Percentiles rank a stretch among this genome's conserved stretches.
phyloP scores from a whole-genome alignment of 2,113 vertebrate species.

The Hepsetus odoe region DNA sequence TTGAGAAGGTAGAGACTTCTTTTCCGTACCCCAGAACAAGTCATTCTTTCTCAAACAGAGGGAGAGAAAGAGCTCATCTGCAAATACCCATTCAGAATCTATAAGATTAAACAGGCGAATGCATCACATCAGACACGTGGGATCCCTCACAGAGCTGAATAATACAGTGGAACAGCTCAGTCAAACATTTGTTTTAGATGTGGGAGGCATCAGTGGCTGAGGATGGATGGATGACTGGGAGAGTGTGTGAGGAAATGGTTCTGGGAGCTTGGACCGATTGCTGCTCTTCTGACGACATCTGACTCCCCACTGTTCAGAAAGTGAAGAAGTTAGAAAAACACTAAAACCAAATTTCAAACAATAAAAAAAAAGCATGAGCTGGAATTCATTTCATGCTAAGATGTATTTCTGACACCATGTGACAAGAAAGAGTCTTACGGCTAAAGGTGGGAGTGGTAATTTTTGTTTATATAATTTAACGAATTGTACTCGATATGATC shows the following conservation, averaged over 20 bases:
- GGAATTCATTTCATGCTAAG: no score
- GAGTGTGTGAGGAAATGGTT: slow-evolving; percentile 29
- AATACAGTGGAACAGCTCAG: slow-evolving; percentile 67
- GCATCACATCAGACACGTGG: slow-evolving; percentile 66
- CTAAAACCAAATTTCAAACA: background rate
- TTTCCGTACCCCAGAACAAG: slow-evolving; percentile 55
- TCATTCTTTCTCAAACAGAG: slow-evolving; percentile 43
- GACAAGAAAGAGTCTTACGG: no score
- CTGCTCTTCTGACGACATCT: background rate
- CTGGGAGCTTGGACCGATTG: background rate
- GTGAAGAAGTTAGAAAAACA: no score
- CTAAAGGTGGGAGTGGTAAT: no score
- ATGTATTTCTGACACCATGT: no score
- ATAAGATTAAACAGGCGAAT: slow-evolving; percentile 74
- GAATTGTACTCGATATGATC: no score
- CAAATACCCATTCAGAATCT: slow-evolving; percentile 84
- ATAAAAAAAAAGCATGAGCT: no score
- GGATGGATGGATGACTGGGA: slow-evolving; percentile 47
- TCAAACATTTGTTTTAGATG: slow-evolving; percentile 71
- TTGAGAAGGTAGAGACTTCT: slow-evolving; percentile 5
- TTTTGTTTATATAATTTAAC: no score
- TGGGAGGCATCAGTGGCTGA: slow-evolving; percentile 49
- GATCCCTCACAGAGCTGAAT: slow-evolving; percentile 66
- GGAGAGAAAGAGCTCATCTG: slow-evolving; percentile 67
- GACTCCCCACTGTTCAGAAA: background rate